Conservation (phyloP, 2,797 vertebrate genomes). For the Clarias pachynema region DNA sequence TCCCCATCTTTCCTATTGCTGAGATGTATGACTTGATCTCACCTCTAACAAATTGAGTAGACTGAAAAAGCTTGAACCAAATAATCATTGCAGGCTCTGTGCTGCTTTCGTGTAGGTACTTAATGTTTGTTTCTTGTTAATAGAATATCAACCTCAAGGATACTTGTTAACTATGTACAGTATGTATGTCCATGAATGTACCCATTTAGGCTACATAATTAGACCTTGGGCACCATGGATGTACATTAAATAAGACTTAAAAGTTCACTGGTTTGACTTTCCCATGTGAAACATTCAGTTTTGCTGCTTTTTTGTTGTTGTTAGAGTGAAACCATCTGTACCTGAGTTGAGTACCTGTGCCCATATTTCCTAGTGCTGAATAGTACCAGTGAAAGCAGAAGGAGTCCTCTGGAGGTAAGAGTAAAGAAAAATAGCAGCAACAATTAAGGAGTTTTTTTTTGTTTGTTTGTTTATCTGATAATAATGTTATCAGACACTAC, state of each 20-base stretch:
- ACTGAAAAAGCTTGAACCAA: not conserved
- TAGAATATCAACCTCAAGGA: constrained; percentile 2
- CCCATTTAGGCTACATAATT: not conserved
- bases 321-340: not conserved
- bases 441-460: not conserved
- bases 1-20: constrained; percentile 21
- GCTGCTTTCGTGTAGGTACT: not conserved
- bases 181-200: not conserved
- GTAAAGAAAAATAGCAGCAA: not conserved
- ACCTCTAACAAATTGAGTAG: not conserved
- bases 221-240: not conserved
- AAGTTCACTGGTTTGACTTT: not conserved
- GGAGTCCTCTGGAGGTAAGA: not conserved
- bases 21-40: constrained; percentile 44
- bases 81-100: not conserved
- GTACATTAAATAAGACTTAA: not conserved
- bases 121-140: constrained; percentile 1
- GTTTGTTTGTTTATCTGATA: not conserved
- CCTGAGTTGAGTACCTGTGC: not conserved
- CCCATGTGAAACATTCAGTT: not conserved
- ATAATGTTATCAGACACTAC: not conserved
- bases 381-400: not conserved
- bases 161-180: not conserved
- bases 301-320: not conserved
- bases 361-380: not conserved